These are phyloP conservation scores for Lanius ludovicianus DNA, from an alignment of 2,113 vertebrate genomes.

Conservation along the genomic window DNA sequence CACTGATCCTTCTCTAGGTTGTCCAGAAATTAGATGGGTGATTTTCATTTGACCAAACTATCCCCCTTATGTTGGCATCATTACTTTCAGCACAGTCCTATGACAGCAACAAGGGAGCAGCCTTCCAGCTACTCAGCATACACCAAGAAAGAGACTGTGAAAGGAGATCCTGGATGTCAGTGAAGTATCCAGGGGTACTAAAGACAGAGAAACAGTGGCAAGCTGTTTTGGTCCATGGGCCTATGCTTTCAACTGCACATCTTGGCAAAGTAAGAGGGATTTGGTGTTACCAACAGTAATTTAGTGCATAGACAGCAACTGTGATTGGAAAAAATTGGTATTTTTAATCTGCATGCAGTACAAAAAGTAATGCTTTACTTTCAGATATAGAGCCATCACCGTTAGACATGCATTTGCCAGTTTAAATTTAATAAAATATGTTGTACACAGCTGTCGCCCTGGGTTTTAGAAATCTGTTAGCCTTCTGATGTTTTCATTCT, in stretches of 20 bases:
- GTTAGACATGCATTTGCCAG: not conserved
- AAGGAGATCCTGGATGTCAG: not conserved
- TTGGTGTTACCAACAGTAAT: not conserved
- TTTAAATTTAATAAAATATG: not conserved
- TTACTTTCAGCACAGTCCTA: not conserved
- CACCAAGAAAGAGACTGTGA: not conserved
- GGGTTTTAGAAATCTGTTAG: no score
- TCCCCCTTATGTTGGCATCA: not conserved
- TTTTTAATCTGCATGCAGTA: not conserved
- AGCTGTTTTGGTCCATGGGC: not conserved
- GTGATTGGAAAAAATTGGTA: not conserved
- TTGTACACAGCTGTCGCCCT: not conserved
- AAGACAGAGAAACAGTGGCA: not conserved
- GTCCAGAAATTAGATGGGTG: not conserved
- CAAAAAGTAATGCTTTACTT: not conserved
- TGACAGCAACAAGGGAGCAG: not conserved
- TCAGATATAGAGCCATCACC: not conserved
- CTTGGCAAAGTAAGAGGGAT: not conserved
- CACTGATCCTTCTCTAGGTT: not conserved
- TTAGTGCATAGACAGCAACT: not conserved
- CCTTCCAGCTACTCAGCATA: not conserved
- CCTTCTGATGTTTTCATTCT: no score
- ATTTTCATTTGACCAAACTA: not conserved
- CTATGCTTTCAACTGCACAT: not conserved
- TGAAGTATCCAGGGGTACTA: not conserved